Evolutionary conservation across 2,888 invertebrate species (phyloP).

Genomic region (Luperina nickerlii): DNA sequence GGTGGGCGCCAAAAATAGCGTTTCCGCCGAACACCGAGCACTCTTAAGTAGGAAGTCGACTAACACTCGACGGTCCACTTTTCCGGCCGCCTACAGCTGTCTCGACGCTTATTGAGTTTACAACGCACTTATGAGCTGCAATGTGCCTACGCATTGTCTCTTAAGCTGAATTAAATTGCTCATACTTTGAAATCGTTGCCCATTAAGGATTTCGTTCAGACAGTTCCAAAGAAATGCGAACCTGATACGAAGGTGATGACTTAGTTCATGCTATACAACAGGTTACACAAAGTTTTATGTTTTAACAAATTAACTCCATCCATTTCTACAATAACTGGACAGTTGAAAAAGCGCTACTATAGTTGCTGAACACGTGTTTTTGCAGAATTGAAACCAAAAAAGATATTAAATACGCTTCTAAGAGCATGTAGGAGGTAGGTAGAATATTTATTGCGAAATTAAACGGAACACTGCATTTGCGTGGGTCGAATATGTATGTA

Average conservation of each 20-base stretch:
- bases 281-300: not conserved
- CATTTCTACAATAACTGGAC: not conserved
- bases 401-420: slow-evolving; percentile 41
- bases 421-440: slow-evolving; percentile 52
- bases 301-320: not conserved
- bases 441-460: slow-evolving; percentile 66
- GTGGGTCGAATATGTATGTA: slow-evolving; percentile 67
- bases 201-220: slow-evolving; percentile 75
- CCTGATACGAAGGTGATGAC: slow-evolving; percentile 43
- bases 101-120: slow-evolving; percentile 88
- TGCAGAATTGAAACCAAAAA: slow-evolving; percentile 23
- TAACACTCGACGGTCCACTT: slow-evolving; percentile 83
- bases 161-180: slow-evolving; percentile 89
- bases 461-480: slow-evolving; percentile 68
- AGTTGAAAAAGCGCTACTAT: not conserved
- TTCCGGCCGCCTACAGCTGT: slow-evolving; percentile 89
- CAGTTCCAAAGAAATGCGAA: slow-evolving; percentile 49
- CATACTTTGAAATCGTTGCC: slow-evolving; percentile 82
- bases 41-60: slow-evolving; percentile 89
- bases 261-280: slow-evolving; percentile 11
- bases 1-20: slow-evolving; percentile 90
- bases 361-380: slow-evolving; percentile 9
- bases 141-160: slow-evolving; percentile 86
- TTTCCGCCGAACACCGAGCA: slow-evolving; percentile 85
- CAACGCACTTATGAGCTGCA: slow-evolving; percentile 87